Percentiles rank a stretch among this genome's conserved stretches.
Conservation (phyloP, 2,797 vertebrate genomes). For the Pseudochromis fuscus region DNA sequence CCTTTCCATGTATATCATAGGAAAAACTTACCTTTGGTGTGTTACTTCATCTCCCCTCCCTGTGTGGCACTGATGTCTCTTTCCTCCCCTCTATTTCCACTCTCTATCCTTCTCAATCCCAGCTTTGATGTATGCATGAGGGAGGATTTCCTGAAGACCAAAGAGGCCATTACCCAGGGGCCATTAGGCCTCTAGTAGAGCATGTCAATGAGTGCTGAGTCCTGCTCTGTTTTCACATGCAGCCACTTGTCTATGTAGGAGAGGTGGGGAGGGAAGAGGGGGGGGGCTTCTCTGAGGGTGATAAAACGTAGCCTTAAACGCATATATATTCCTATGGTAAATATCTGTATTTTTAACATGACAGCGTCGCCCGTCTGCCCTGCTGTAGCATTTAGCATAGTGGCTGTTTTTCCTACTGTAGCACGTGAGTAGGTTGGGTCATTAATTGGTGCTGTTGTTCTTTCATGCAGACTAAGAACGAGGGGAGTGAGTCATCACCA, state of each 20-base stretch:
- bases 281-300: conserved; percentile 29
- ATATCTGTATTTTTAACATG: conserved; percentile 28
- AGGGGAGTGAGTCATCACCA: conserved; percentile 79
- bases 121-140: conserved; percentile 84
- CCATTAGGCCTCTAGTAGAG: conserved; percentile 87
- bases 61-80: conserved; percentile 73
- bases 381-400: conserved; percentile 28
- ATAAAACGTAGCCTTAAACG: conserved; percentile 41
- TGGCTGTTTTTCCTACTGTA: conserved; percentile 47
- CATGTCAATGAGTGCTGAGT: conserved; percentile 82
- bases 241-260: conserved; percentile 54
- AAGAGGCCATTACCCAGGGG: conserved; percentile 86
- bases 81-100: conserved; percentile 63
- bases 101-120: conserved; percentile 77
- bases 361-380: background rate
- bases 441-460: conserved; percentile 77
- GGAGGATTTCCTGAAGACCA: conserved; percentile 86
- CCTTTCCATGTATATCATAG: conserved; percentile 23
- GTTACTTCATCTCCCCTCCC: conserved; percentile 51
- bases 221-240: conserved; percentile 80
- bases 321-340: conserved; percentile 22
- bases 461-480: conserved; percentile 73
- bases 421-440: conserved; percentile 66
- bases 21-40: conserved; percentile 40
- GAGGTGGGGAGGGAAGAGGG: conserved; percentile 20